Evolutionary conservation across 2,797 vertebrate genomes (phyloP), one percentile per base, ranked within the genome.

Genomic region (Acridotheres tristis): DNA sequence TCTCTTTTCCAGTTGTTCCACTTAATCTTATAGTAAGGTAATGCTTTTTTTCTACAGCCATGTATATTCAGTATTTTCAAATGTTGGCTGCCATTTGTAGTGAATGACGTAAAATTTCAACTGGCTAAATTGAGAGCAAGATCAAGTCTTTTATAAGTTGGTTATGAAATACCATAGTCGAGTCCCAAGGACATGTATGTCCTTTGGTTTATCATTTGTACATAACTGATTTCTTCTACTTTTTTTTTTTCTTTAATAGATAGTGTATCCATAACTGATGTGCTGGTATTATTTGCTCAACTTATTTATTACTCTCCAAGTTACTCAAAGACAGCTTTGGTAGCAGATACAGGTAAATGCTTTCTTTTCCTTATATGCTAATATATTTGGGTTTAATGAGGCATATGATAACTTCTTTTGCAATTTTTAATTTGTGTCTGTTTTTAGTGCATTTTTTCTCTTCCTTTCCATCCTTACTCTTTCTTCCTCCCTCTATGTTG

Each of bases 301-400:
- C 98, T 99, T 96, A 98, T 99, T 97, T 99, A 98, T 97, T 98
- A 97, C 76, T 98, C 98, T 88, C 98, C 99, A 48, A 97, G 97
- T 91, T 96, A 97, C 53, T 85, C 96, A 63, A 97, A 97, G 89
- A 84, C 85, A 66, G 42, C 76, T 85, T 76, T 96, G 92, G 53
- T 91, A 62, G 76, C 93, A 30, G 97, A 97, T 88, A 82, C 98
- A 98, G 99, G 99, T 99, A 98, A 85, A 95, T 86, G 45, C 1
- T 19, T 62, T 95, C 4, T 80, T 83, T 82, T 81, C 58, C 61
- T 77, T 47, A 21, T 61, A 36, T 20, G 4, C 7, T 66, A 69
- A 36, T 63, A 36, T 51, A 54, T 63, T 13, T 68, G 21, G 11
- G 63, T 83, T 12, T 30, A 55, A 57, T n/a, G 21, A 47, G 10